Percentiles rank a stretch among this genome's conserved stretches.
These are phyloP conservation scores for Callinectes sapidus DNA, from an alignment of 2,888 invertebrate species.

Conservation along the genomic window DNA sequence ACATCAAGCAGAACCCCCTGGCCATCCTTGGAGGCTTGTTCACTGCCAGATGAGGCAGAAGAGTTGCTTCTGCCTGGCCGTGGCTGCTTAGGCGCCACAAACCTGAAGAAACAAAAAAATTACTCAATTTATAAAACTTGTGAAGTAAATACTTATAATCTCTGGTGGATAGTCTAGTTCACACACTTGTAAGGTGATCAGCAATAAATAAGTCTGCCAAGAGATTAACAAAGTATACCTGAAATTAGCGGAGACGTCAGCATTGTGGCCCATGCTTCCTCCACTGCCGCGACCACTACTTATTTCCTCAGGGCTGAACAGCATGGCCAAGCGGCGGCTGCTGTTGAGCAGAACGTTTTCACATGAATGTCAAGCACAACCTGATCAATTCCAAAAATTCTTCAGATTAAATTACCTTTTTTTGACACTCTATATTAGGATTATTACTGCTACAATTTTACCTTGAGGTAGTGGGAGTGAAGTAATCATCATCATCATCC, in stretches of 20 bases:
- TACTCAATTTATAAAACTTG: background rate
- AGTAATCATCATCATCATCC: slow-evolving; percentile 17
- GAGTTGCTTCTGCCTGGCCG: background rate
- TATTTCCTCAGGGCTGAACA: background rate
- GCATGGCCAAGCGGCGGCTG: slow-evolving; percentile 29
- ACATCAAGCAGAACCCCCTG: background rate
- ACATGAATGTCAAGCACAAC: no score
- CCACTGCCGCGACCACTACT: background rate
- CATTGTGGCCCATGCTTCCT: background rate
- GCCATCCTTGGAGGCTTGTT: background rate
- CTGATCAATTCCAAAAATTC: no score
- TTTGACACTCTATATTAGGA: background rate
- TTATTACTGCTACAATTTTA: background rate
- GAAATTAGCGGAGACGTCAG: background rate
- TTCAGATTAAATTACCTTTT: no score
- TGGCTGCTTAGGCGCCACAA: slow-evolving; percentile 13
- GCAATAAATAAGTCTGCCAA: background rate
- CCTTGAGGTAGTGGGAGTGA: background rate
- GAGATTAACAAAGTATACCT: background rate
- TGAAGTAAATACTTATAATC: background rate
- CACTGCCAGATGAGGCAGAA: background rate
- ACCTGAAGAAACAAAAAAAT: background rate
- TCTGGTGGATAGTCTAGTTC: background rate
- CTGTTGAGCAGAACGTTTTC: background rate
- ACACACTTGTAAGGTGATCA: background rate